These are phyloP conservation scores for Gnathonemus echidnorhynchus DNA, from an alignment of 2,113 vertebrate genomes.

Conservation along the genomic window DNA sequence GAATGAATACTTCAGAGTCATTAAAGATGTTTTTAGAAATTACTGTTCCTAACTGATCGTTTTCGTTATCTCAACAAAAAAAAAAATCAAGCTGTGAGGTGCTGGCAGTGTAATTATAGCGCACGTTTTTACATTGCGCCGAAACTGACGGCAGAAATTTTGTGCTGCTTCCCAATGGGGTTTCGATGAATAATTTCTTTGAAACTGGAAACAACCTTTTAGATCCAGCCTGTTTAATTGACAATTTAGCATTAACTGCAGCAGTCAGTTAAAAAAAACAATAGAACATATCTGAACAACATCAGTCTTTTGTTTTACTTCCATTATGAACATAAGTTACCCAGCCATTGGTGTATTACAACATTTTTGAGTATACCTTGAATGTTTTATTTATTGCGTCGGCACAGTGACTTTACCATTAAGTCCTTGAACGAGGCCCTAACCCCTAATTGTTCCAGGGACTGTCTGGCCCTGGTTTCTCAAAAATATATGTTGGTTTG, in stretches of 20 bases:
- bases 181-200: neutral
- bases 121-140: neutral
- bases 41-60: neutral
- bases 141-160: neutral
- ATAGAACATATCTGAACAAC: neutral
- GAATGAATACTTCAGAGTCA: neutral
- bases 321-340: neutral
- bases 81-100: neutral
- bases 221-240: neutral
- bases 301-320: conserved; percentile 6
- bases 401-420: neutral
- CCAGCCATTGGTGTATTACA: neutral
- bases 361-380: neutral
- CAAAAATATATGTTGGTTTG: neutral
- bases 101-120: neutral
- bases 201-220: neutral
- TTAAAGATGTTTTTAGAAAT: neutral
- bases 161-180: neutral
- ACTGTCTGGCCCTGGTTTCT: neutral
- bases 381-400: conserved; percentile 7
- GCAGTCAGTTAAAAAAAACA: neutral
- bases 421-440: neutral
- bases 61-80: neutral
- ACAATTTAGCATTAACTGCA: neutral
- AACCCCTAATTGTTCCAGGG: neutral